phyloP scores from a whole-genome alignment of 2,113 vertebrate genomes.

The Cariama cristata region DNA sequence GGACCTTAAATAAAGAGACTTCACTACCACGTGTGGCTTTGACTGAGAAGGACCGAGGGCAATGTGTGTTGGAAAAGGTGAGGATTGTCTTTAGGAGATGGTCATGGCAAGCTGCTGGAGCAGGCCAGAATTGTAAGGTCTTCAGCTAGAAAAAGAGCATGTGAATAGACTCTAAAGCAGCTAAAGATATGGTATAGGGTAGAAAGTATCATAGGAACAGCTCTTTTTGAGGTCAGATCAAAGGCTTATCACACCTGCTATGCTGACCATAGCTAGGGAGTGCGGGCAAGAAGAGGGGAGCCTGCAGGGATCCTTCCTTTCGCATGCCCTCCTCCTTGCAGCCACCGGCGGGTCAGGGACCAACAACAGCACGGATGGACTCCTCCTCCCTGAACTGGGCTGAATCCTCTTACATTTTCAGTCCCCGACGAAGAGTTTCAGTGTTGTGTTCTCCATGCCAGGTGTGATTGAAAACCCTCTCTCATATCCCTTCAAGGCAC shows the following conservation, averaged over 20 bases:
- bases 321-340: background rate
- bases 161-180: background rate
- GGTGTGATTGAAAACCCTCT: background rate
- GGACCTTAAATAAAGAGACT: background rate
- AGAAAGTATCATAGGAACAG: background rate
- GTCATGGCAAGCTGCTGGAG: background rate
- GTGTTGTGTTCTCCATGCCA: background rate
- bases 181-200: background rate
- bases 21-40: background rate
- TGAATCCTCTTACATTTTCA: background rate
- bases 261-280: background rate
- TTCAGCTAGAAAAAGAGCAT: background rate
- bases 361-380: background rate
- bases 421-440: background rate
- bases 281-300: background rate
- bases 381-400: background rate
- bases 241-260: background rate
- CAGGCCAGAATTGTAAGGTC: background rate
- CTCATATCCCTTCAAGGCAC: background rate
- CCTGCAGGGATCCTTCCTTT: background rate
- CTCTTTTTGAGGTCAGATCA: background rate
- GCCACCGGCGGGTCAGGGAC: background rate
- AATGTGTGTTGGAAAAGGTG: background rate
- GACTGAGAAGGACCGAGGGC: background rate
- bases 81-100: background rate